A percentile compares a stretch with the other conserved stretches of the same genome.
Evolutionary conservation across 2,113 vertebrate genomes (phyloP).

Genomic region (Corvus cornix): DNA sequence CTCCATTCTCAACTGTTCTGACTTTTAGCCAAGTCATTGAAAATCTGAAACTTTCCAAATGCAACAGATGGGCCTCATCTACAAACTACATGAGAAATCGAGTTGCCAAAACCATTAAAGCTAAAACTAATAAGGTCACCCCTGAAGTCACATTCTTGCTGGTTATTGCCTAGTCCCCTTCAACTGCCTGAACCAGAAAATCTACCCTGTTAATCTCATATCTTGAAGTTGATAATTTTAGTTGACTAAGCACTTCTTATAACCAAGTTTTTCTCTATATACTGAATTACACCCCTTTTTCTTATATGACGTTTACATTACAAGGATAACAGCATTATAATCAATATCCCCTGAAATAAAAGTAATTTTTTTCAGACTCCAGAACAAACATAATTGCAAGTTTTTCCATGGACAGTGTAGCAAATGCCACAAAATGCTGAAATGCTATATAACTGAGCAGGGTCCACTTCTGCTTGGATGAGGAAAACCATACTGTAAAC

Average conservation of each 20-base stretch:
- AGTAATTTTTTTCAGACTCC: not conserved
- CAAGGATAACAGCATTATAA: not conserved
- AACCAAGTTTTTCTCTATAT: not conserved
- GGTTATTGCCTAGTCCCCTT: not conserved
- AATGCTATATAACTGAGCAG: not conserved
- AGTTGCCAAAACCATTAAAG: constrained; percentile 19
- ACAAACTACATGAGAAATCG: not conserved
- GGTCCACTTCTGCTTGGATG: not conserved
- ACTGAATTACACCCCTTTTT: not conserved
- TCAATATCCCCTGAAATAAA: not conserved
- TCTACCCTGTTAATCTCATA: not conserved
- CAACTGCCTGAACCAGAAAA: not conserved
- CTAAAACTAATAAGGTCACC: not conserved
- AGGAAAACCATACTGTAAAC: not conserved
- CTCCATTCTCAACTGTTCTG: not conserved
- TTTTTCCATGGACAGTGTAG: not conserved
- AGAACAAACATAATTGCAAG: not conserved
- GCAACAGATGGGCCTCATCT: not conserved
- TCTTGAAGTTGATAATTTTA: not conserved
- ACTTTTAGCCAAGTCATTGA: not conserved
- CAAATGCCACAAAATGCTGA: not conserved
- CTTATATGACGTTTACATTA: not conserved
- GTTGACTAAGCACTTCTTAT: not conserved
- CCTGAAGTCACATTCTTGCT: not conserved
- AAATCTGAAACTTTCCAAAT: not conserved